These are phyloP conservation scores for Heliconius ethilla DNA, from an alignment of 2,888 invertebrate species.

Conservation along the genomic window DNA sequence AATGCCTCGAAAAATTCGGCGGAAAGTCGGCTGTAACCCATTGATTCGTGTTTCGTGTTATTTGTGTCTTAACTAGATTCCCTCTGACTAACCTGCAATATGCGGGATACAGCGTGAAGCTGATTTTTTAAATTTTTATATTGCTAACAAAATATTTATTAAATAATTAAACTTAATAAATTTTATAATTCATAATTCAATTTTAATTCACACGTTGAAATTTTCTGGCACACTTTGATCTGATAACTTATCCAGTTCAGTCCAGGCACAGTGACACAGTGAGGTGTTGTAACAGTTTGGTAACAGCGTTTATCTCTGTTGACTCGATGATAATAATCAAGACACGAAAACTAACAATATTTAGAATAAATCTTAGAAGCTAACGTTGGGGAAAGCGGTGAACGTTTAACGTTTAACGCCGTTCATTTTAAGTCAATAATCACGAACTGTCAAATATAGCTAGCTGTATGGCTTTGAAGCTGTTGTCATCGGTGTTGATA, in stretches of 20 bases:
- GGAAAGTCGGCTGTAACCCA: too few relatives aligned
- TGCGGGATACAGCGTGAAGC: too few relatives aligned
- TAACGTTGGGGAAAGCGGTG: conserved; percentile 28
- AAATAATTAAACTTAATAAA: background rate
- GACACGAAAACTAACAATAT: conserved; percentile 34
- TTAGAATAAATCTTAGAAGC: conserved; percentile 34
- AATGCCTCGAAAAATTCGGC: too few relatives aligned
- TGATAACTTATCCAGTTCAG: conserved; percentile 61
- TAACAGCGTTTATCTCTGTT: conserved; percentile 59
- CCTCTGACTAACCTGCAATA: too few relatives aligned
- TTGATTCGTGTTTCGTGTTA: too few relatives aligned
- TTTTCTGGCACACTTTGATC: conserved; percentile 36
- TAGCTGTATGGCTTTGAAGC: background rate
- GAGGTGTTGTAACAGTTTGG: conserved; percentile 61
- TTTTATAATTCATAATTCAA: background rate
- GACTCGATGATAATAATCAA: conserved; percentile 47
- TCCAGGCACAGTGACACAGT: conserved; percentile 64
- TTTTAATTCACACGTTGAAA: background rate
- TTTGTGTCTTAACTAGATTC: too few relatives aligned
- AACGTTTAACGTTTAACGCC: background rate
- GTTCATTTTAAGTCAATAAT: conserved; percentile 4
- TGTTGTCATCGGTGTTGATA: background rate
- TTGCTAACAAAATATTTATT: too few relatives aligned
- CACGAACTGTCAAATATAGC: background rate
- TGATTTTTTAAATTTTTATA: too few relatives aligned